Conservation (phyloP, 2,797 vertebrate genomes). For the Prunella strophiata region DNA sequence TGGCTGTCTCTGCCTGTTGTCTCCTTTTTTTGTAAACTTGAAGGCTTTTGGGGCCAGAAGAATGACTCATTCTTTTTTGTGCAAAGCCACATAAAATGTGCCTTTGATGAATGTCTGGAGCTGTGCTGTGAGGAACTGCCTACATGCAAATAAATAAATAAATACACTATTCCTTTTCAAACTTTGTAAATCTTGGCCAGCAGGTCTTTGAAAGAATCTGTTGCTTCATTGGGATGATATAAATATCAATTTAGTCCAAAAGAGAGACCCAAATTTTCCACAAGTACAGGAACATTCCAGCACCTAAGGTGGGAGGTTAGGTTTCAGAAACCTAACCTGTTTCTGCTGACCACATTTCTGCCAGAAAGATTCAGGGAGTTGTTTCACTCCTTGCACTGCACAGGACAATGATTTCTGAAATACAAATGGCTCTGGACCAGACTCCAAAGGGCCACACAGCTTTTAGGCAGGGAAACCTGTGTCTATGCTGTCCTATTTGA, state of each 20-base stretch:
- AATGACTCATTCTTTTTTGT: not conserved
- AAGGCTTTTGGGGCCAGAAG: not conserved
- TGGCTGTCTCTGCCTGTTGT: not conserved
- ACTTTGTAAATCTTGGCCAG: not conserved
- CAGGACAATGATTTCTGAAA: not conserved
- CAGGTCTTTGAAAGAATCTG: not conserved
- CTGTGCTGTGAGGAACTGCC: not conserved
- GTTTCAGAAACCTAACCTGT: not conserved
- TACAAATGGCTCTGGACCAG: not conserved
- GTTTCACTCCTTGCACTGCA: not conserved
- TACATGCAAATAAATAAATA: not conserved
- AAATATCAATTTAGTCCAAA: not conserved
- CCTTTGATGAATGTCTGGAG: not conserved
- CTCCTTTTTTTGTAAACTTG: not conserved
- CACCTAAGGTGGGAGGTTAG: not conserved
- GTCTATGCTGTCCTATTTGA: not conserved
- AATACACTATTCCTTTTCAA: not conserved
- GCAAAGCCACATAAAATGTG: not conserved
- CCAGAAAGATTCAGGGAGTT: not conserved
- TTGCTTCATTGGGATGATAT: rapidly evolving
- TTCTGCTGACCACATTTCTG: not conserved
- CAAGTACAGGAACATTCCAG: not conserved
- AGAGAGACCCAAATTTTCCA: not conserved
- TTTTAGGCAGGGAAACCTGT: not conserved
- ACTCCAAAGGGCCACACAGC: not conserved